These are phyloP conservation scores for Microvelia longipes DNA, from an alignment of 1,140 invertebrate genomes.

Conservation along the genomic window DNA sequence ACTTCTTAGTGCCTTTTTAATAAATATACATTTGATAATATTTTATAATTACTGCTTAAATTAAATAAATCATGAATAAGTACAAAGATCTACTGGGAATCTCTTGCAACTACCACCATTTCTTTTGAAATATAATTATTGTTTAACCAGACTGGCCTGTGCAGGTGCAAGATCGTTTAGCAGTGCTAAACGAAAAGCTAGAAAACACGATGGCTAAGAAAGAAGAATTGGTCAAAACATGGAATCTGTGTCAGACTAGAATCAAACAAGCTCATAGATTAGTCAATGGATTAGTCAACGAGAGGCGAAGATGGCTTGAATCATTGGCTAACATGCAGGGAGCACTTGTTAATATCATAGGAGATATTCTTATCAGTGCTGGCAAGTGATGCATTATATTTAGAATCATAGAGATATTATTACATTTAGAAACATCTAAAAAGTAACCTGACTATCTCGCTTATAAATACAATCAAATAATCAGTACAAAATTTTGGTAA, in stretches of 20 bases:
- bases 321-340: conserved; percentile 44
- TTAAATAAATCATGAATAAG: too few species aligned
- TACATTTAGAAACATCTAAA: too few species aligned
- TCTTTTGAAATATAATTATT: too few species aligned
- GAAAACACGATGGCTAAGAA: conserved; percentile 44
- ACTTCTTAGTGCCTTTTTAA: too few species aligned
- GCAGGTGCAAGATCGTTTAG: conserved; percentile 39
- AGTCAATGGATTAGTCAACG: conserved; percentile 38
- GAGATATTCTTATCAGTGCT: conserved; percentile 38
- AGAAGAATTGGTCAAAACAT: conserved; percentile 52
- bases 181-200: conserved; percentile 45
- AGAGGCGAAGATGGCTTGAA: conserved; percentile 46
- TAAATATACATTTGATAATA: too few species aligned
- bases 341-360: conserved; percentile 45
- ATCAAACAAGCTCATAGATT: conserved; percentile 60
- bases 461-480: too few species aligned
- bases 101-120: too few species aligned
- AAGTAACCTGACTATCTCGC: too few species aligned
- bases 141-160: too few species aligned
- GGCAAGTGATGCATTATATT: conserved; percentile 29
- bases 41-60: too few species aligned
- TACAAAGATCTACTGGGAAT: too few species aligned
- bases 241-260: conserved; percentile 56
- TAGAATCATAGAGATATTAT: background rate
- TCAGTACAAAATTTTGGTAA: too few species aligned